Base-by-base conservation (phyloP, 2,113 vertebrate species). In the Phaethornis superciliosus region DNA sequence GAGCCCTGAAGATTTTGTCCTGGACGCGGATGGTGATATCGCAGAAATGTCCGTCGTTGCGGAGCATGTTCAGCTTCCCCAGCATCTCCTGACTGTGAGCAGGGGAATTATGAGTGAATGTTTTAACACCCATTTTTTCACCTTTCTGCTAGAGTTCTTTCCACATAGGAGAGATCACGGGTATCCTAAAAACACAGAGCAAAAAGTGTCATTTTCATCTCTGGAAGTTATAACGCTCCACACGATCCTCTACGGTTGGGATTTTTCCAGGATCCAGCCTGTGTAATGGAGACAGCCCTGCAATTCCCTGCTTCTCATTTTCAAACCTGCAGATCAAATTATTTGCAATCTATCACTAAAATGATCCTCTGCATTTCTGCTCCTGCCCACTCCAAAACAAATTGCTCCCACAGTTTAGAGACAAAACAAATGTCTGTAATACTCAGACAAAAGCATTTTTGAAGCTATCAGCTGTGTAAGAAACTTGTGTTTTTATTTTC, bases 81-180 rank as follows among this genome's bases (percentile, higher is more conserved):
- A 99, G 98, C 98, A 99, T 98, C 97, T 99, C 99, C 97, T 99
- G 98, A 96, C 98, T 99, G 97, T 99, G 98, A 63, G 98, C 98
- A 93, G 98, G 97, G 12, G 99, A 99, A 89, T 98, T 99, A 98
- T 99, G 99, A 97, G 98, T 99, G 97, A 99, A 99, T 55, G 99
- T 99, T 98, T 99, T 99, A 91, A 98, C 98, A 96, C 99, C 99
- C 99, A 99, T 99, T 78, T 97, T 98, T 95, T 94, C 89, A 91
- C 33, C 59, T 97, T 96, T 96, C 92, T 93, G 79, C 82, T 79
- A 97, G 92, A 63, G 95, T 75, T 96, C 94, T 79, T 98, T 88
- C 97, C 97, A 81, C 96, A 97, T 96, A 92, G 7, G 87, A 98
- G 91, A 94, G 95, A 87, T 92, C 94, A 95, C 88, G 81, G 96